phyloP scores from a whole-genome alignment of 2,113 vertebrate species.

The Alosa alosa region DNA sequence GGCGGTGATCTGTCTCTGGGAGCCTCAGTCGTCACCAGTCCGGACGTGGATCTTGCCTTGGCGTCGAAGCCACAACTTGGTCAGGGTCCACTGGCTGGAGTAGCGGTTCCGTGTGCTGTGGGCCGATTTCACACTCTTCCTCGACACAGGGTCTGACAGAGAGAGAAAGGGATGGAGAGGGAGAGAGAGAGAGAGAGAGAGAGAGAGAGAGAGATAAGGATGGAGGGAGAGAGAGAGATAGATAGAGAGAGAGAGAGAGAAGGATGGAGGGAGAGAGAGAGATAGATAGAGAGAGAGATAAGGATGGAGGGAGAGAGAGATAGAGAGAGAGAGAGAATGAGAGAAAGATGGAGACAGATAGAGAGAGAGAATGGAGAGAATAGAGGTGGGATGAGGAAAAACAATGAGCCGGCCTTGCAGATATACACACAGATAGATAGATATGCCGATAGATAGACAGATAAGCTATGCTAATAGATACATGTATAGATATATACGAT shows the following conservation, averaged over 20 bases:
- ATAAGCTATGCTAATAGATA: neutral
- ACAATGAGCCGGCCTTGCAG: too few relatives aligned
- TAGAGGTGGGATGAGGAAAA: too few relatives aligned
- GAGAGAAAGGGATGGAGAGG: conserved; percentile 4
- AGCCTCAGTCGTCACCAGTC: too few relatives aligned
- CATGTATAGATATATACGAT: neutral
- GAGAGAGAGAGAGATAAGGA: neutral
- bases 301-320: neutral
- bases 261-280: too few relatives aligned
- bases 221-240: conserved; percentile 15
- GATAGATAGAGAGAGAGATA: conserved; percentile 27
- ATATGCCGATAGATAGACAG: neutral
- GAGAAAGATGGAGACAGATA: too few relatives aligned
- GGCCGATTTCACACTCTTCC: conserved; percentile 93
- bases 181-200: conserved; percentile 13
- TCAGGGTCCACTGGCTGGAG: conserved; percentile 98
- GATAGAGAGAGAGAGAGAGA: too few relatives aligned
- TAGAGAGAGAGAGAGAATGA: too few relatives aligned
- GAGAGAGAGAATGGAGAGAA: too few relatives aligned
- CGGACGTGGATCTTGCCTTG: too few relatives aligned
- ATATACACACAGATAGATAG: neutral
- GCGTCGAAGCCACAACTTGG: conserved; percentile 94
- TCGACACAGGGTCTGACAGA: conserved; percentile 86
- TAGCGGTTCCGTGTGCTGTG: conserved; percentile 95
- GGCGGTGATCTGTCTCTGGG: conserved; percentile 95